Evolutionary conservation across 2,797 vertebrate genomes (phyloP).

Genomic region (Acrocephalus scirpaceus): DNA sequence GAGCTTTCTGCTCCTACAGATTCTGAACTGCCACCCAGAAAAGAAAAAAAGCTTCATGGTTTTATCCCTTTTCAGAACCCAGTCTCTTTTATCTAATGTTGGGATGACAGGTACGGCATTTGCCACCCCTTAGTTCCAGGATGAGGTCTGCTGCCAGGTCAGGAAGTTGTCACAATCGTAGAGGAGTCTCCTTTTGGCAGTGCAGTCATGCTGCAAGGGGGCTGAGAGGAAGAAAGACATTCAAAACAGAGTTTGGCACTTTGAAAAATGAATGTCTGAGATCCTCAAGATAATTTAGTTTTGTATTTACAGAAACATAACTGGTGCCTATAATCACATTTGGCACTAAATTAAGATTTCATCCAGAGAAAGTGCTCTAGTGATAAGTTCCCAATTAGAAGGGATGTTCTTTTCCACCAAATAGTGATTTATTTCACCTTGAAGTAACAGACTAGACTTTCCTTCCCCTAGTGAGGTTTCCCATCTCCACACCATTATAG

Average conservation of each 20-base stretch:
- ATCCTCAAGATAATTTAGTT: conserved; percentile 8
- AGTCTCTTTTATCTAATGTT: neutral
- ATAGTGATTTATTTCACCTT: neutral
- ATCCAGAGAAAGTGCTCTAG: conserved; percentile 39
- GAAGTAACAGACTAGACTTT: neutral
- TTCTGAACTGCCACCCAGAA: neutral
- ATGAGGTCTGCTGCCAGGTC: neutral
- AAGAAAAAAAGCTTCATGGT: neutral
- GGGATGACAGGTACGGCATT: neutral
- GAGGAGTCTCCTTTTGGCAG: neutral
- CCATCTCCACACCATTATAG: neutral
- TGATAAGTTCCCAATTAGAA: neutral
- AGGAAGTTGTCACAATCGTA: neutral
- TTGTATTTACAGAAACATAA: conserved; percentile 12
- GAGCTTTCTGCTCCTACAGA: neutral
- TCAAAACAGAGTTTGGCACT: conserved; percentile 56
- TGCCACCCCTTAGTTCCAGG: neutral
- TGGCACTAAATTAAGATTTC: conserved; percentile 60
- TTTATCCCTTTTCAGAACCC: neutral
- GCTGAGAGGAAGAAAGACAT: neutral
- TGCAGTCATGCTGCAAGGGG: neutral
- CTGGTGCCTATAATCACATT: conserved; percentile 15
- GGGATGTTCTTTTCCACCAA: neutral
- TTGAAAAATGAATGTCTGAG: conserved; percentile 6
- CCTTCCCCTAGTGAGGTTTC: neutral